These are phyloP conservation scores for Chrysemys picta DNA, from an alignment of 2,113 vertebrate genomes.

Conservation along the genomic window DNA sequence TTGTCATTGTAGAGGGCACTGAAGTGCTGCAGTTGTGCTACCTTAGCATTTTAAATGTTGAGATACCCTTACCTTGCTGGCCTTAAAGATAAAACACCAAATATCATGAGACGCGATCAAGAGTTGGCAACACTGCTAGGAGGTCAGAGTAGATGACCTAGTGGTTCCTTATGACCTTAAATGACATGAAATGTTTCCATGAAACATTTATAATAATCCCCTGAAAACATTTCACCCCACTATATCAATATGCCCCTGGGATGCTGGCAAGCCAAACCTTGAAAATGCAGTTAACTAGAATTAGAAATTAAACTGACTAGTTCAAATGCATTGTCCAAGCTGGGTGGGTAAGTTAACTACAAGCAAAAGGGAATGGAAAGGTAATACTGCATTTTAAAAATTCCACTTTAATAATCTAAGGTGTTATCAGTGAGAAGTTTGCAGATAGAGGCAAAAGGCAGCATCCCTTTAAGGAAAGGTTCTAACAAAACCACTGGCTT, in stretches of 20 bases:
- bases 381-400: neutral
- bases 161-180: neutral
- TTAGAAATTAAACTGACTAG: neutral
- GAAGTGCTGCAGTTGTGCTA: neutral
- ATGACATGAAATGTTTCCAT: neutral
- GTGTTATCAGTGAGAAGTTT: neutral
- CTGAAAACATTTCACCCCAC: neutral
- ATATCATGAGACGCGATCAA: neutral
- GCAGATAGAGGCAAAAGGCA: neutral
- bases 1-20: neutral
- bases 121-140: neutral
- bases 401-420: neutral
- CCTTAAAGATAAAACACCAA: neutral
- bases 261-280: neutral
- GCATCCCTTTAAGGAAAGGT: neutral
- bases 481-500: neutral
- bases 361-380: neutral
- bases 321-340: neutral
- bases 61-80: neutral
- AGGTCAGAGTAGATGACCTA: neutral
- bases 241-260: neutral
- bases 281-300: neutral
- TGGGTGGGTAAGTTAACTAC: neutral
- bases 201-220: neutral
- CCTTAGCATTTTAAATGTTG: neutral